Evolutionary conservation across 1,140 invertebrate genomes (phyloP).

Genomic region (Galleria mellonella): DNA sequence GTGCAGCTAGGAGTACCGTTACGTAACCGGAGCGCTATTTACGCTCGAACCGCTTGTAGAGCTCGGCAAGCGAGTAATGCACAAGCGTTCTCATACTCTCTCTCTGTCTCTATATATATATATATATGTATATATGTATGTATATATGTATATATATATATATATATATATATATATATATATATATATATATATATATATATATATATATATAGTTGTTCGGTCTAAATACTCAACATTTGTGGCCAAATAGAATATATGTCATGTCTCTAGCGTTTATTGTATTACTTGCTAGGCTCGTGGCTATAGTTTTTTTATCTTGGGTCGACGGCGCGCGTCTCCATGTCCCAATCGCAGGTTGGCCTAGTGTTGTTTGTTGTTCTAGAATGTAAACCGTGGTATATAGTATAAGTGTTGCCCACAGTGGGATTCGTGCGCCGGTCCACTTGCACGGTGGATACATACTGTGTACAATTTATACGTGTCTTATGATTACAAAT

Average conservation of each 20-base stretch:
- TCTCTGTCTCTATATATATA: no score
- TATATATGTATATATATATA: no score
- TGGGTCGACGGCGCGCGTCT: not conserved
- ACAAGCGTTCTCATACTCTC: no score
- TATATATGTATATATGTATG: no score
- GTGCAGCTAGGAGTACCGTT: conserved; percentile 6
- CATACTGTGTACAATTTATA: no score
- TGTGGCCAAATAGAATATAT: conserved; percentile 41
- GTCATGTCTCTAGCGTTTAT: not conserved
- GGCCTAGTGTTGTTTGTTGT: no score
- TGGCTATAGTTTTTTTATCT: not conserved
- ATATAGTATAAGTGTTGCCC: no score
- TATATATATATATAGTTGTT: conserved; percentile 16
- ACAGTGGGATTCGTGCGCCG: not conserved
- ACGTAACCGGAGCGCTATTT: not conserved
- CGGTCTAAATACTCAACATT: conserved; percentile 45
- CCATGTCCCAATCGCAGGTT: not conserved
- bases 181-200: no score
- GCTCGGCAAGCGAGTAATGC: not conserved
- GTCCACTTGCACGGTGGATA: no score
- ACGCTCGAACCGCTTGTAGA: not conserved
- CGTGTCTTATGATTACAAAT: no score
- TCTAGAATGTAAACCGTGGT: no score
- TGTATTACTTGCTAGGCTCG: not conserved
- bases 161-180: no score